phyloP scores from a whole-genome alignment of 30 jellyfish, hydroid and myxozoan genomes.

The Rhopilema esculentum region DNA sequence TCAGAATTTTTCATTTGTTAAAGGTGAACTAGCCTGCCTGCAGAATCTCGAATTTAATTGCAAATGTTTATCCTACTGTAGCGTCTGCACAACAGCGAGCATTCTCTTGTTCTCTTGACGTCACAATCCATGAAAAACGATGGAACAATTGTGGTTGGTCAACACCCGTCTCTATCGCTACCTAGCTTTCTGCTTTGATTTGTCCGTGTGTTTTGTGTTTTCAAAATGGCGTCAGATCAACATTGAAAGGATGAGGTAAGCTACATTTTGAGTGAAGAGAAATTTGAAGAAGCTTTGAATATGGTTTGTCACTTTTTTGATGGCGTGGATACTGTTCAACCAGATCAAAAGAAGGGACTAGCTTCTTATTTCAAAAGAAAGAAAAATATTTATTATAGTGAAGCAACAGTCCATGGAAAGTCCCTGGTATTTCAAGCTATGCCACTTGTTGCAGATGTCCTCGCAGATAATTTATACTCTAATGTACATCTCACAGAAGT shows the following conservation, averaged over 20 bases:
- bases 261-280: constrained; percentile 5
- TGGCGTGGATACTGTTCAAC: constrained; percentile 13
- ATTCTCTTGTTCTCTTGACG: constrained; percentile 20
- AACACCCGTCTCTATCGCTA: constrained; percentile 1
- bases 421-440: not conserved
- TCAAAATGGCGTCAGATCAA: not conserved
- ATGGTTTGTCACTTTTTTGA: constrained; percentile 4
- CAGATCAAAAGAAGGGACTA: constrained; percentile 17
- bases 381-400: not conserved
- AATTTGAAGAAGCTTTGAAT: constrained; percentile 3
- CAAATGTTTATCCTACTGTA: not conserved
- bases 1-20: no score
- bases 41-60: not conserved
- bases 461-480: constrained; percentile 4
- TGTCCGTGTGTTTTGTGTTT: constrained; percentile 3
- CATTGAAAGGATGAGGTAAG: constrained; percentile 5
- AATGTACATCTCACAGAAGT: no score
- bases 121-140: constrained; percentile 3
- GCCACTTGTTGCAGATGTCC: constrained; percentile 16
- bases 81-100: constrained; percentile 10
- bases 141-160: constrained; percentile 18
- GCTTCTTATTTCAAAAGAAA: not conserved
- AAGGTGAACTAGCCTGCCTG: no score
- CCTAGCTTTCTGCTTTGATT: not conserved
- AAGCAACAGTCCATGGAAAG: not conserved